Evolutionary conservation across 2,797 vertebrate genomes (phyloP).

Genomic region (Enteromius viviparus): DNA sequence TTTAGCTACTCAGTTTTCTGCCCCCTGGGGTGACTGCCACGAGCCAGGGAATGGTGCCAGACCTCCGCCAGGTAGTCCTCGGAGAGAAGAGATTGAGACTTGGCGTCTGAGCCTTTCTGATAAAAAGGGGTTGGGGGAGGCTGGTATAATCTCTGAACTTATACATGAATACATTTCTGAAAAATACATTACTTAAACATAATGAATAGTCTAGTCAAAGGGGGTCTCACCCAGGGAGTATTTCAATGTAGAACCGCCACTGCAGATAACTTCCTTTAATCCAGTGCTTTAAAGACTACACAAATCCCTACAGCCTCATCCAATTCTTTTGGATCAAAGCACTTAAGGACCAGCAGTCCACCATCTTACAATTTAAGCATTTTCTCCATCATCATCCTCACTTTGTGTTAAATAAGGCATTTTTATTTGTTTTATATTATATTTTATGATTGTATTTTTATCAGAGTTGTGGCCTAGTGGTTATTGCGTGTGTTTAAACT

Average conservation of each 20-base stretch:
- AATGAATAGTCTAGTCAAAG: too few relatives aligned
- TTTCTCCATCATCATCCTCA: not conserved
- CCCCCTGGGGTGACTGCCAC: conserved; percentile 46
- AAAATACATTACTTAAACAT: too few relatives aligned
- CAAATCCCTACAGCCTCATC: conserved; percentile 8
- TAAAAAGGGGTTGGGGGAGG: conserved; percentile 41
- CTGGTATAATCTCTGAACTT: conserved; percentile 34
- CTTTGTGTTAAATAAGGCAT: not conserved
- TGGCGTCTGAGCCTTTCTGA: conserved; percentile 36
- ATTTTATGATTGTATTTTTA: not conserved
- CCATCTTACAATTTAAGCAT: not conserved
- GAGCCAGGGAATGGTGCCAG: conserved; percentile 47
- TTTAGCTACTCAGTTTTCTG: conserved; percentile 50
- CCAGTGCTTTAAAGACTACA: conserved; percentile 28
- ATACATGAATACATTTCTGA: too few relatives aligned
- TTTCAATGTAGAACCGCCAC: too few relatives aligned
- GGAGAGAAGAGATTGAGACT: conserved; percentile 29
- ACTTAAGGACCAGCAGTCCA: not conserved
- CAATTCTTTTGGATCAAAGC: conserved; percentile 11
- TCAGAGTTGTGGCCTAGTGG: not conserved
- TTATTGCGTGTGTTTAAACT: conserved; percentile 1
- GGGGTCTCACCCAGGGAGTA: too few relatives aligned
- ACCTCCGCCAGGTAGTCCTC: conserved; percentile 48
- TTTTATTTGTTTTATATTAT: not conserved
- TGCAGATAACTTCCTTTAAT: conserved; percentile 18